Evolutionary conservation across 2,113 vertebrate genomes (phyloP).

Genomic region (Nerophis ophidion): DNA sequence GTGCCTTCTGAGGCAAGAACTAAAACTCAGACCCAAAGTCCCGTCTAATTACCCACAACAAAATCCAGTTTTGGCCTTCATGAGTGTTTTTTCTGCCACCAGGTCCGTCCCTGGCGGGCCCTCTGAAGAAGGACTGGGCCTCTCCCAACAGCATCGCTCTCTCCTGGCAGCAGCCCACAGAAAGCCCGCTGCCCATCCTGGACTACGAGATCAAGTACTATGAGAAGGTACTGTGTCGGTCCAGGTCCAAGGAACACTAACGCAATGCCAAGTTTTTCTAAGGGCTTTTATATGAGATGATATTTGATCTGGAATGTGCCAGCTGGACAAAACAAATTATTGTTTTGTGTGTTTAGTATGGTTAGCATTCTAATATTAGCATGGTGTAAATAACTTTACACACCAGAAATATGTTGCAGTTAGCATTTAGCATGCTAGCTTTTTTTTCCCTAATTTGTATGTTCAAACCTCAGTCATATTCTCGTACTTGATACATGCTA

Average conservation of each 20-base stretch:
- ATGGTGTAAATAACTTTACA: too few relatives aligned
- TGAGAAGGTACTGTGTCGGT: constrained; percentile 79
- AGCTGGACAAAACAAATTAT: too few relatives aligned
- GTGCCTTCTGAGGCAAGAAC: too few relatives aligned
- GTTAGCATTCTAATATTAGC: too few relatives aligned
- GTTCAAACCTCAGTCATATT: too few relatives aligned
- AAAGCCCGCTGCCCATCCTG: constrained; percentile 78
- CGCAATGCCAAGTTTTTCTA: neutral
- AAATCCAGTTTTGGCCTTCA: neutral
- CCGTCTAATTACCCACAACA: neutral
- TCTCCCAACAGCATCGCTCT: constrained; percentile 95
- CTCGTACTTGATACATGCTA: too few relatives aligned
- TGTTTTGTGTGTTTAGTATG: too few relatives aligned
- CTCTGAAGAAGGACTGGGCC: constrained; percentile 95
- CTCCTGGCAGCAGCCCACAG: constrained; percentile 91
- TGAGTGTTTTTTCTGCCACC: constrained; percentile 25
- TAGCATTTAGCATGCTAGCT: too few relatives aligned
- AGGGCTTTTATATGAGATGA: neutral
- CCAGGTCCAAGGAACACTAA: neutral
- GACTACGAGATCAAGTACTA: constrained; percentile 99
- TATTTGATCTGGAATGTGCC: too few relatives aligned
- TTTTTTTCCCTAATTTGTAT: too few relatives aligned
- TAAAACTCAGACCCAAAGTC: too few relatives aligned
- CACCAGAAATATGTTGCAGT: too few relatives aligned
- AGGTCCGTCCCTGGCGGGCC: constrained; percentile 87